phyloP scores from a whole-genome alignment of 2,113 vertebrate genomes.

The Petromus typicus region DNA sequence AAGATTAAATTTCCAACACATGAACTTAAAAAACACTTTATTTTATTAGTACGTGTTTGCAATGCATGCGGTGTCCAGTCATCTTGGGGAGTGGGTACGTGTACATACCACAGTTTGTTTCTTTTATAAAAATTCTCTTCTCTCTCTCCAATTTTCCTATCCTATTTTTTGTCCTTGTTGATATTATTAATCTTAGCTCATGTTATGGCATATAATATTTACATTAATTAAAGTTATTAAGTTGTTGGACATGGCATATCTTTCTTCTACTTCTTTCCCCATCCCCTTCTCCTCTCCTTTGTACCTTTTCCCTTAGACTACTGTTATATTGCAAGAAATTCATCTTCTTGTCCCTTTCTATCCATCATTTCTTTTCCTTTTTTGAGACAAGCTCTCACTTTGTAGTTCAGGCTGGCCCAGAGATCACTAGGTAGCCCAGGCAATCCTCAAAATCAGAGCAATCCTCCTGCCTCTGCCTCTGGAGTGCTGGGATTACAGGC shows the following conservation, averaged over 20 bases:
- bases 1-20: not conserved
- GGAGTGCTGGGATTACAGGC: too few relatives aligned
- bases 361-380: not conserved
- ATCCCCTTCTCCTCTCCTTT: not conserved
- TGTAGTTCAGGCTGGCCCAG: too few relatives aligned
- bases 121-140: not conserved
- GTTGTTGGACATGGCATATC: not conserved
- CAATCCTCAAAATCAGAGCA: too few relatives aligned
- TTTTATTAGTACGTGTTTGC: not conserved
- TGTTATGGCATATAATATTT: not conserved
- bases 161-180: not conserved
- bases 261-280: not conserved
- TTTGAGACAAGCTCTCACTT: too few relatives aligned
- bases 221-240: not conserved
- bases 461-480: too few relatives aligned
- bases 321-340: not conserved
- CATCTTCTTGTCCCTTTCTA: not conserved
- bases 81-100: not conserved
- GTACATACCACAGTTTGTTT: not conserved
- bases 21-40: not conserved
- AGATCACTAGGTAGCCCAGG: too few relatives aligned
- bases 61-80: not conserved
- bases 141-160: not conserved
- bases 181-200: not conserved
- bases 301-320: not conserved